Conservation (phyloP, 1,140 invertebrate species). For the Vanessa tameamea region DNA sequence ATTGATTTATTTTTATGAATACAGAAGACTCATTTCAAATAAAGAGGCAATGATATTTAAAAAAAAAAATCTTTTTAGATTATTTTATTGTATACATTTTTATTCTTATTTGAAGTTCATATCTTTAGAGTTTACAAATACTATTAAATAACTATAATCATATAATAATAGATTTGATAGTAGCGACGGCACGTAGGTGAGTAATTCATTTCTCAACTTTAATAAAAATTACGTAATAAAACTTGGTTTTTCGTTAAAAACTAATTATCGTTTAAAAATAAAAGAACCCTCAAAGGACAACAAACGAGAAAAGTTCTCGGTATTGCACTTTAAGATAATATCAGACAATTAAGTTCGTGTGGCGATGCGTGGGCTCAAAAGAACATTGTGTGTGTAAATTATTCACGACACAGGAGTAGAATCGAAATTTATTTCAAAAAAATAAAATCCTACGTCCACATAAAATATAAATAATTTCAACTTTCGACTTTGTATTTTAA, state of each 20-base stretch:
- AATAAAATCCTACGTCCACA: background rate
- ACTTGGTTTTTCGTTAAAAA: background rate
- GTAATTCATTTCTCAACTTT: too few species aligned
- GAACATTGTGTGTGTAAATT: conserved; percentile 26
- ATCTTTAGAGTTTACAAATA: too few species aligned
- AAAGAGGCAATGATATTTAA: too few species aligned
- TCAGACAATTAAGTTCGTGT: conserved; percentile 33
- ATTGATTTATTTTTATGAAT: too few species aligned
- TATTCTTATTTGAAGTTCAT: too few species aligned
- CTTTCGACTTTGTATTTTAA: background rate
- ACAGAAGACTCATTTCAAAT: too few species aligned
- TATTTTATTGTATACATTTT: too few species aligned
- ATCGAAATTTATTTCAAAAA: background rate
- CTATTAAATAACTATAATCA: too few species aligned
- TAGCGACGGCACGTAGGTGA: too few species aligned
- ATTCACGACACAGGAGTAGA: conserved; percentile 22
- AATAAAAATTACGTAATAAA: too few species aligned
- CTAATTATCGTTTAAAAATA: background rate
- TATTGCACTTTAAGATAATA: conserved; percentile 31
- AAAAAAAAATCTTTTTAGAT: too few species aligned
- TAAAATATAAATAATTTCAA: background rate
- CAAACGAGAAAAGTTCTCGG: conserved; percentile 26
- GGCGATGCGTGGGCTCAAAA: conserved; percentile 23
- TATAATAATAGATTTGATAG: too few species aligned
- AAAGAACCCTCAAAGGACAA: background rate